phyloP scores from a whole-genome alignment of 1,140 invertebrate species.

The Gerris buenoi region DNA sequence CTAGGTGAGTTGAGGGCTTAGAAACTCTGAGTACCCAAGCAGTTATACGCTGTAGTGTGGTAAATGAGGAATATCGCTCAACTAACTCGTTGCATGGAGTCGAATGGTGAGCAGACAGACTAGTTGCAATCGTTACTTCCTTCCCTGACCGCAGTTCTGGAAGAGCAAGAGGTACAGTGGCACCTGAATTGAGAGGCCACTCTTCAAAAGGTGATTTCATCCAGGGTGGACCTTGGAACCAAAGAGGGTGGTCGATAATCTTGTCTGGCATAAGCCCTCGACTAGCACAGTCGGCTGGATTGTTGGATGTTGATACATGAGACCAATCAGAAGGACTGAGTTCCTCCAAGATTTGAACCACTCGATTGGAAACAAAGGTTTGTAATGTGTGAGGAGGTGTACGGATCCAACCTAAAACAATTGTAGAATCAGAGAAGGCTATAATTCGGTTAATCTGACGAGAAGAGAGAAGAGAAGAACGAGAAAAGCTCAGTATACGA shows the following conservation, averaged over 20 bases:
- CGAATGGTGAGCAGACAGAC: no score
- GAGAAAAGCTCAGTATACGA: no score
- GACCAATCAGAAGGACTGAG: conserved; percentile 25
- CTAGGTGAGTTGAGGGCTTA: no score
- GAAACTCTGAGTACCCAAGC: no score
- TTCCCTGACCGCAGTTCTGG: no score
- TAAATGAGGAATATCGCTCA: no score
- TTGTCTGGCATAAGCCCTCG: conserved; percentile 24
- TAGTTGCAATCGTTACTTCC: no score
- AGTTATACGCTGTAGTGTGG: no score
- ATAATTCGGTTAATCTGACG: no score
- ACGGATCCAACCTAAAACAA: neutral
- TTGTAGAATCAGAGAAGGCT: no score
- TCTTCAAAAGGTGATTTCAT: neutral
- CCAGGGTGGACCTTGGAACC: conserved; percentile 28
- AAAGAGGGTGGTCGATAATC: conserved; percentile 24
- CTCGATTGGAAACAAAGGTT: conserved; percentile 24
- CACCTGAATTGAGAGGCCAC: neutral
- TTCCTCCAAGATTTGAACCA: conserved; percentile 25
- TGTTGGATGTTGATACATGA: conserved; percentile 24
- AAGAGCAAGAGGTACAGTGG: neutral
- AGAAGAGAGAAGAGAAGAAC: conserved; percentile 24
- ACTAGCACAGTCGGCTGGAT: conserved; percentile 32
- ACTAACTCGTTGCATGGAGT: no score
- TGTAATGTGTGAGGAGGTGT: conserved; percentile 17